Base-by-base conservation (phyloP, 2,888 invertebrate species). In the Phengaris arion region DNA sequence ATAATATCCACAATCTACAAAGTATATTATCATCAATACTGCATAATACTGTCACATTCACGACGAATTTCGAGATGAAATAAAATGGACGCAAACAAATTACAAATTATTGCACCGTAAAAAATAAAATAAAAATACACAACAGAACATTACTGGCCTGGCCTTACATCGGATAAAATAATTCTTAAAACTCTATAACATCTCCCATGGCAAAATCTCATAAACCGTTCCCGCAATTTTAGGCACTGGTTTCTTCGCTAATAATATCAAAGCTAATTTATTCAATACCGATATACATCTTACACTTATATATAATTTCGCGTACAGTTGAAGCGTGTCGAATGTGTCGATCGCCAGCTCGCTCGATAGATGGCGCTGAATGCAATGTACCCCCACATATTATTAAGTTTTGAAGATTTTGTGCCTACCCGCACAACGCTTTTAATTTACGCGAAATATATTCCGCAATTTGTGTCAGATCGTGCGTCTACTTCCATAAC, bases 41-140 rank as follows among this genome's bases (percentile, higher is more conserved):
- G 90, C 80, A 85, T 81, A 91, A 93, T 92, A 92, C 92, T 92
- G 92, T 81, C 89, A 84, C 55, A 89, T 88, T 88, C 88, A 88
- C 86, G 86, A 89, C 86, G 86, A 83, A 84, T 83, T 82, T 80
- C 80, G 81, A 84, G 83, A 85, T 83, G 85, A 83, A 22, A 82
- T 83, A 87, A 86, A 86, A 89, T 92, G 93, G 93, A 93, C 93
- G 93, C 90, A 93, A 93, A 91, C 86, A 84, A 88, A 89, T 92
- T 92, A 87, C 88, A 88, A 86, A 82, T 85, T 93, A 93, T 93
- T 93, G 93, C 93, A 93, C 93, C 35, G 64, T 45, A 64, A 85
- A 82, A 83, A 85, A 84, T 83, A 81, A 82, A 81, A 57, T 57
- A 10, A 59, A 81, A 83, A 82, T 80, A 78, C 80, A 81, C 79